These are phyloP conservation scores for Phyllopteryx taeniolatus DNA, from an alignment of 2,113 vertebrate genomes.

Conservation along the genomic window DNA sequence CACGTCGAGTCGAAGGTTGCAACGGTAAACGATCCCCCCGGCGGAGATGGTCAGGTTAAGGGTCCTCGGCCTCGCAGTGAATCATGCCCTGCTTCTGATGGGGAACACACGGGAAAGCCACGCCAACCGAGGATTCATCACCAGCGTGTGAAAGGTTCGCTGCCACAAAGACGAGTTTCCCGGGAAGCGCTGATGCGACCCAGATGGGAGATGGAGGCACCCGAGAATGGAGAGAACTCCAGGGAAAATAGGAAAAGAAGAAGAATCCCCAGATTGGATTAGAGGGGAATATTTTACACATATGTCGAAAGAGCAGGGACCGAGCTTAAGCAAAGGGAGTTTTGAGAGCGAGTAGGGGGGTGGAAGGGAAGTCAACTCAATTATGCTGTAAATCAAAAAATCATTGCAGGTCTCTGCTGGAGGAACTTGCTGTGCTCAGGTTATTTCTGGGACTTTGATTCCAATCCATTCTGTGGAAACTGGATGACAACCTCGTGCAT, in stretches of 20 bases:
- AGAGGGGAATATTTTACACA: not conserved
- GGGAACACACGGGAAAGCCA: not conserved
- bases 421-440: slow-evolving; percentile 30
- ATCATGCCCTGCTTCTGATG: not conserved
- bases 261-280: slow-evolving; percentile 20
- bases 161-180: slow-evolving; percentile 32
- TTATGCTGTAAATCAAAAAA: slow-evolving; percentile 46
- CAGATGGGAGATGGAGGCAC: slow-evolving; percentile 61
- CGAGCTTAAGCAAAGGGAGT: not conserved
- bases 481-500: not conserved
- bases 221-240: slow-evolving; percentile 16
- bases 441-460: slow-evolving; percentile 31
- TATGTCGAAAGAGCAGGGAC: not conserved
- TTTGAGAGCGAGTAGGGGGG: not conserved
- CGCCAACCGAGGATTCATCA: slow-evolving; percentile 44
- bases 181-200: slow-evolving; percentile 55
- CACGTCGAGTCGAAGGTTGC: not conserved
- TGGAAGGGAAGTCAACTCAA: slow-evolving; percentile 12
- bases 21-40: not conserved
- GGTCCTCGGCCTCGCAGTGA: slow-evolving; percentile 9
- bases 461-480: not conserved
- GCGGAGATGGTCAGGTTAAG: not conserved
- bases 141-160: slow-evolving; percentile 25
- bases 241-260: slow-evolving; percentile 31
- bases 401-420: slow-evolving; percentile 24